phyloP scores from a whole-genome alignment of 2,888 invertebrate genomes.

The Calameuta pallipes region DNA sequence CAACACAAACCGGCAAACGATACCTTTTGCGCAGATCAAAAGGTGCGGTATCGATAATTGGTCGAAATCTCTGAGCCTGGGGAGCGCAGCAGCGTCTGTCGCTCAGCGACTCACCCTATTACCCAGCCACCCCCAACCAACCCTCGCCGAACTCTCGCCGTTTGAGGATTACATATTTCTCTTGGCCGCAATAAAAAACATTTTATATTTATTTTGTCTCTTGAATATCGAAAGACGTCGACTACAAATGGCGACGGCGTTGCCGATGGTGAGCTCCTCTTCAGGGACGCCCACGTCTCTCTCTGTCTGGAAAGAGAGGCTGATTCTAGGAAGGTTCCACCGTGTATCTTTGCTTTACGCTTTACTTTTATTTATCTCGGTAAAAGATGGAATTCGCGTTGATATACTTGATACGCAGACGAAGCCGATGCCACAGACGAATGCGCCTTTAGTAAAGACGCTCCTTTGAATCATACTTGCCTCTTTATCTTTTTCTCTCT shows the following conservation, averaged over 20 bases:
- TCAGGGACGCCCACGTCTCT: constrained; percentile 6
- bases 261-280: neutral
- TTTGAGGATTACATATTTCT: constrained; percentile 58
- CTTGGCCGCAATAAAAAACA: constrained; percentile 42
- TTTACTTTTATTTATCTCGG: constrained; percentile 53
- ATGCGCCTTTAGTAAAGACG: neutral
- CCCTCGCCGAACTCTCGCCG: constrained; percentile 27
- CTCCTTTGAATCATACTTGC: neutral
- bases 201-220: constrained; percentile 54
- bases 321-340: constrained; percentile 8
- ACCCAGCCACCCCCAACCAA: constrained; percentile 15
- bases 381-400: constrained; percentile 32
- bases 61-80: constrained; percentile 54
- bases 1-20: constrained; percentile 44
- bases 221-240: constrained; percentile 21
- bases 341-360: constrained; percentile 38
- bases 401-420: constrained; percentile 4
- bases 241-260: constrained; percentile 16
- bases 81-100: neutral
- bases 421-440: neutral
- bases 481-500: neutral
- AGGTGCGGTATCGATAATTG: constrained; percentile 62
- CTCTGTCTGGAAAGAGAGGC: constrained; percentile 25
- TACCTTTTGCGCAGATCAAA: constrained; percentile 53
- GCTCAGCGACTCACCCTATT: constrained; percentile 17